A percentile compares a stretch with the other conserved stretches of the same genome.
phyloP scores from a whole-genome alignment of 2,888 invertebrate species.

The Cerceris rybyensis region DNA sequence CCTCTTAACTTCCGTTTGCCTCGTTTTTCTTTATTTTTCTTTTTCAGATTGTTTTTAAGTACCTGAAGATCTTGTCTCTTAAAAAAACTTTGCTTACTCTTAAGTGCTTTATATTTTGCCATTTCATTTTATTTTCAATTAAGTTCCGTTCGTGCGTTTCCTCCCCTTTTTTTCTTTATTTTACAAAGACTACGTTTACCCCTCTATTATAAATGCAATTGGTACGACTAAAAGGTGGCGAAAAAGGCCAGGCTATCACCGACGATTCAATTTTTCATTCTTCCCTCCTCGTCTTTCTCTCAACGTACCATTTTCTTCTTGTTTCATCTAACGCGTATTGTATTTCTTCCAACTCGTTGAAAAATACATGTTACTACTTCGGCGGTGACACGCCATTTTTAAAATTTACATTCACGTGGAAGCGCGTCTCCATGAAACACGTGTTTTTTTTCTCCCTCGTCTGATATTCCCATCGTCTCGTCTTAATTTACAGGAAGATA shows the following conservation, averaged over 20 bases:
- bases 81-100: slow-evolving; percentile 72
- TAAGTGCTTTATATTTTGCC: slow-evolving; percentile 39
- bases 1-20: neutral
- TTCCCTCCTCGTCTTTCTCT: slow-evolving; percentile 22
- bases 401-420: slow-evolving; percentile 72
- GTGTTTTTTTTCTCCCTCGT: slow-evolving; percentile 1
- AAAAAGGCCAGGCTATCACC: slow-evolving; percentile 73
- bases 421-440: neutral
- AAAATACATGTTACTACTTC: slow-evolving; percentile 75
- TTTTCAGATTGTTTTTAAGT: slow-evolving; percentile 70
- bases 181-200: slow-evolving; percentile 61
- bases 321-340: slow-evolving; percentile 34
- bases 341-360: slow-evolving; percentile 61
- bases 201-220: slow-evolving; percentile 78
- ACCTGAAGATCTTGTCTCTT: slow-evolving; percentile 76
- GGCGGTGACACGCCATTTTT: slow-evolving; percentile 66
- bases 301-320: slow-evolving; percentile 48
- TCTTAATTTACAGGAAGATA: slow-evolving; percentile 78
- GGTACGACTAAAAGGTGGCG: slow-evolving; percentile 78
- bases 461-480: neutral
- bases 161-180: neutral
- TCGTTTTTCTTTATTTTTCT: neutral
- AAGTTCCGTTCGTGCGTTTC: slow-evolving; percentile 36
- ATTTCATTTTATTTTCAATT: slow-evolving; percentile 35
- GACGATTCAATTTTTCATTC: slow-evolving; percentile 61